Percentiles rank a stretch among this genome's conserved stretches.
Evolutionary conservation across 2,888 invertebrate species (phyloP).

Genomic region (Sympetrum striolatum): DNA sequence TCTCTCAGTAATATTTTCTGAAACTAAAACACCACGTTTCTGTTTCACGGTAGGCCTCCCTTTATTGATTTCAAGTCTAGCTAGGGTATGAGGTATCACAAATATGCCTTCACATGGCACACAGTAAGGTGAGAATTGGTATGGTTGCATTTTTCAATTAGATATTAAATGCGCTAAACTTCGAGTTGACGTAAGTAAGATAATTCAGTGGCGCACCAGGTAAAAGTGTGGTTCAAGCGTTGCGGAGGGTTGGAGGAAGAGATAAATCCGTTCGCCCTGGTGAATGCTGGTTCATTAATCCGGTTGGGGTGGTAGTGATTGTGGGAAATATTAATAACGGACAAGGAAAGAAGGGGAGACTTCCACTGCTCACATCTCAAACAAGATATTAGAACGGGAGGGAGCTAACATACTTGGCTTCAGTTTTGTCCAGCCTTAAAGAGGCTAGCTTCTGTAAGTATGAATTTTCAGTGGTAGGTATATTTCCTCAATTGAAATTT

Average conservation of each 20-base stretch:
- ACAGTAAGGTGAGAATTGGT: constrained; percentile 36
- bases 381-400: constrained; percentile 39
- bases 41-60: constrained; percentile 18
- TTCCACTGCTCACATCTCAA: constrained; percentile 24
- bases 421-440: constrained; percentile 39
- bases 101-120: background rate
- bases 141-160: constrained; percentile 12
- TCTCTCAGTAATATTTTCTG: background rate
- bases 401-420: constrained; percentile 40
- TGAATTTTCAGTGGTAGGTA: constrained; percentile 38
- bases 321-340: background rate
- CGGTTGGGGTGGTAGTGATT: constrained; percentile 9
- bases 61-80: background rate
- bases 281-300: constrained; percentile 9
- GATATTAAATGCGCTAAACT: constrained; percentile 31
- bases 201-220: constrained; percentile 63
- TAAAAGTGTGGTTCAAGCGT: constrained; percentile 54
- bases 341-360: constrained; percentile 36
- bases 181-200: constrained; percentile 61
- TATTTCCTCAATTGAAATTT: constrained; percentile 32
- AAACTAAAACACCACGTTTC: constrained; percentile 34
- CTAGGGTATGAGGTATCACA: constrained; percentile 11
- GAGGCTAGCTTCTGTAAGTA: constrained; percentile 42
- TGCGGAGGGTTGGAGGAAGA: constrained; percentile 36
- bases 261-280: constrained; percentile 11